phyloP scores from a whole-genome alignment of 2,888 invertebrate species.

The Athalia circularis region DNA sequence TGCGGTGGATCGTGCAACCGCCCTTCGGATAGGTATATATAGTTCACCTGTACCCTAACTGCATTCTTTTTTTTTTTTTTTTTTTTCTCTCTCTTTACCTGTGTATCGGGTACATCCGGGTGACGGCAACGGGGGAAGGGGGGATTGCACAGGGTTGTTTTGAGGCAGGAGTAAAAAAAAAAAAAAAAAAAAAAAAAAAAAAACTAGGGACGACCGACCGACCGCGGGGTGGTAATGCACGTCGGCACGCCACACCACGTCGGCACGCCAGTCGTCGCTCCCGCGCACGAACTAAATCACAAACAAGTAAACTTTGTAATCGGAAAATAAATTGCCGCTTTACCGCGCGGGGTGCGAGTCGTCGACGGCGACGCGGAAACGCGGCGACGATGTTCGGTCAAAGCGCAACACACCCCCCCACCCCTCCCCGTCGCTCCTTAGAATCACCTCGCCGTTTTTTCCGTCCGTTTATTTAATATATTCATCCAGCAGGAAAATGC shows the following conservation, averaged over 20 bases:
- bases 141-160: constrained; percentile 16
- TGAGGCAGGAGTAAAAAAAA: constrained; percentile 48
- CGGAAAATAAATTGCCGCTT: constrained; percentile 57
- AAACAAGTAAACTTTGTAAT: constrained; percentile 58
- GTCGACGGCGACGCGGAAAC: neutral
- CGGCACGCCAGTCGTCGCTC: constrained; percentile 52
- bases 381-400: neutral
- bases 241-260: constrained; percentile 54
- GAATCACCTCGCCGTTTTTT: too few species aligned
- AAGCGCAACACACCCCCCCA: neutral
- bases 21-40: constrained; percentile 21
- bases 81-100: constrained; percentile 34
- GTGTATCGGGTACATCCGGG: constrained; percentile 39
- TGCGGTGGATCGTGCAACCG: constrained; percentile 56
- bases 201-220: constrained; percentile 24
- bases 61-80: neutral
- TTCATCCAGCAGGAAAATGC: too few species aligned
- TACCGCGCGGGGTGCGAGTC: constrained; percentile 45
- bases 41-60: neutral
- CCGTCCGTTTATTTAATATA: too few species aligned
- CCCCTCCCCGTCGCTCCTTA: neutral
- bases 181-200: constrained; percentile 14
- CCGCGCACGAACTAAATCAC: constrained; percentile 55
- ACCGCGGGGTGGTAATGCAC: constrained; percentile 54
- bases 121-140: constrained; percentile 32